Base-by-base conservation (phyloP, 2,113 vertebrate genomes). In the Lutjanus erythropterus region DNA sequence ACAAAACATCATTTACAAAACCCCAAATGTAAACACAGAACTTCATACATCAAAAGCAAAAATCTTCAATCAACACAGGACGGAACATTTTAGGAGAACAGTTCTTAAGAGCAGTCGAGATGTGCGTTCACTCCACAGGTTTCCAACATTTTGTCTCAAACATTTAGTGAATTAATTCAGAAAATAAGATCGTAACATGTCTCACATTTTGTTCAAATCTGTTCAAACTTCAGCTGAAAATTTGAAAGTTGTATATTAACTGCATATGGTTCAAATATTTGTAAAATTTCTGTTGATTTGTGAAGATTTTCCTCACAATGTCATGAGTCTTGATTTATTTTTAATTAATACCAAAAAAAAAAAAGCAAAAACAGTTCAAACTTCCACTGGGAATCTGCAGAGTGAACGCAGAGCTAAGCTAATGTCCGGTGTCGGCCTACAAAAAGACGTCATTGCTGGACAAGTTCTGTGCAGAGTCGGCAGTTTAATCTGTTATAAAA, bases 1-100 rank as follows among this genome's bases (percentile, higher is more conserved):
- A 76, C 41, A 31, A 71, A 86, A 80, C 47, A 66, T 70, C 1
- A 85, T 78, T 64, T 71, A 81, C 62, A 75, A 73, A 64, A 29
- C 12, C 41, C 23, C 29, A 78, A 91, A 85, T n/a, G n/a, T 92
- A 91, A 92, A 92, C 89, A 70, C 44, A 56, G 15, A 85, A 70
- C 71, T 71, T n/a, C n/a, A n/a, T 44, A 58, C 75, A 71, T 49
- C 37, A 60, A 50, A 42, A 68, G 65, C 39, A 44, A 25, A 72
- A 73, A 81, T 19, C 60, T 67, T 61, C 76, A 56, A 11, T 75
- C 35, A 25, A 50, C 77, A 61, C 74, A 61, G 65, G 72, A 53
- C 41, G 14, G 72, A 80, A 49, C 12, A 0, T 53, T 82, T 61
- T 12, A 15, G n/a, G 58, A 35, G 19, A 37, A n/a, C 14, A 8